phyloP scores from a whole-genome alignment of 2,888 invertebrate species.

The Mesoligia furuncula region DNA sequence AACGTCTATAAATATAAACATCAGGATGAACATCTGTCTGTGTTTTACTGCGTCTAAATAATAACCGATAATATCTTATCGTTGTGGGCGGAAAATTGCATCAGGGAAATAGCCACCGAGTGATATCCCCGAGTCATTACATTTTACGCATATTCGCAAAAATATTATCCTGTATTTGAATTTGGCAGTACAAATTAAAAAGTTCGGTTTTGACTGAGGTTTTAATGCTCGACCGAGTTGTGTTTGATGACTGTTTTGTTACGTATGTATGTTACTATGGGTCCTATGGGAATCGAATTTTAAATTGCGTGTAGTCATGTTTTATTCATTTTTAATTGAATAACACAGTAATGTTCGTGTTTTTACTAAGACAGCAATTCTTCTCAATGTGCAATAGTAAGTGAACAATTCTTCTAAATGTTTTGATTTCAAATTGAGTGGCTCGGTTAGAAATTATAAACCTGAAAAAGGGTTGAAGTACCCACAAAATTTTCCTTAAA shows the following conservation, averaged over 20 bases:
- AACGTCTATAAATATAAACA: conserved; percentile 63
- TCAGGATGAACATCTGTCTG: conserved; percentile 67
- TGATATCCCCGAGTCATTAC: conserved; percentile 53
- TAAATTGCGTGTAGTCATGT: not conserved
- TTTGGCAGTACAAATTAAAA: conserved; percentile 37
- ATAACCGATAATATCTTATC: conserved; percentile 65
- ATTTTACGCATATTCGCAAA: conserved; percentile 32
- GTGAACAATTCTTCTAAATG: not conserved
- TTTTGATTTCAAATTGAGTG: not conserved
- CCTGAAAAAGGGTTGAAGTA: not conserved
- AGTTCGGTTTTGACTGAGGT: conserved; percentile 21
- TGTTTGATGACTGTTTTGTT: conserved; percentile 31
- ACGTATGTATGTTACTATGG: conserved; percentile 14
- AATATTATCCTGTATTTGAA: conserved; percentile 30
- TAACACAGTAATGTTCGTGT: not conserved
- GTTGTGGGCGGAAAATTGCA: conserved; percentile 74
- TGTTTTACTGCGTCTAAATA: conserved; percentile 66
- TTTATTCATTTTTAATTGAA: conserved; percentile 11
- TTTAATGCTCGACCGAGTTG: conserved; percentile 22
- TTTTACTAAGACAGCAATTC: not conserved
- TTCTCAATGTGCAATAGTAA: not conserved
- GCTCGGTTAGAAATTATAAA: conserved; percentile 1
- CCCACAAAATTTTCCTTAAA: not conserved
- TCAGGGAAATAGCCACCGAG: conserved; percentile 69
- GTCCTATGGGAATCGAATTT: conserved; percentile 10